Conservation (phyloP, 2,113 vertebrate species). For the Geothlypis trichas region DNA sequence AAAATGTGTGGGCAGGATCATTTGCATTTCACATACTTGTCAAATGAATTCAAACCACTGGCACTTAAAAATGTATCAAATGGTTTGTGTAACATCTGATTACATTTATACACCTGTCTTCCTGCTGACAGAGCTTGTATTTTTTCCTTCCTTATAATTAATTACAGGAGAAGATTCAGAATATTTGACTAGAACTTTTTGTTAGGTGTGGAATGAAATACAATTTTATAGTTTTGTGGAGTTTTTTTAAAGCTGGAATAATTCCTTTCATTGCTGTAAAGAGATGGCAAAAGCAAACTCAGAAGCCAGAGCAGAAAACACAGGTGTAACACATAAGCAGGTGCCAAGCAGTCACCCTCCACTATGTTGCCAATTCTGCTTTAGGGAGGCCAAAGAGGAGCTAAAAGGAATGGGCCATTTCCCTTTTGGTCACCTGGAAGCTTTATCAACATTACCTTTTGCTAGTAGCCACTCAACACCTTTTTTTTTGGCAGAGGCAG, state of each 20-base stretch:
- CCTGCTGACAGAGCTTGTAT: constrained; percentile 27
- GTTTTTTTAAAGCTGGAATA: not conserved
- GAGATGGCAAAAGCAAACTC: not conserved
- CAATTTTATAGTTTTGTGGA: not conserved
- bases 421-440: not conserved
- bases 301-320: not conserved
- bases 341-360: not conserved
- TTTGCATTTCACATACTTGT: constrained; percentile 69
- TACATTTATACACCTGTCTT: constrained; percentile 63
- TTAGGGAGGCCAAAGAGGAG: not conserved
- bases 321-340: not conserved
- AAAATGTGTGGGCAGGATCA: constrained; percentile 54
- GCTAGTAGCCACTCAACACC: not conserved
- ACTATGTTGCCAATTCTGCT: not conserved
- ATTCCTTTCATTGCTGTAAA: not conserved
- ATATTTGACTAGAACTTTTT: constrained; percentile 22
- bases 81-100: constrained; percentile 62
- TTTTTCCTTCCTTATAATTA: constrained; percentile 55
- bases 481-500: not conserved
- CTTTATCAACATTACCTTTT: not conserved
- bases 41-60: constrained; percentile 51
- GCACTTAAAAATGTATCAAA: constrained; percentile 61
- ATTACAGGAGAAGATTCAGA: constrained; percentile 31
- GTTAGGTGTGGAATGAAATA: constrained; percentile 17
- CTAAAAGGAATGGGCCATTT: not conserved